Evolutionary conservation across 2,888 invertebrate species (phyloP).

Genomic region (Nomada goodeniana): DNA sequence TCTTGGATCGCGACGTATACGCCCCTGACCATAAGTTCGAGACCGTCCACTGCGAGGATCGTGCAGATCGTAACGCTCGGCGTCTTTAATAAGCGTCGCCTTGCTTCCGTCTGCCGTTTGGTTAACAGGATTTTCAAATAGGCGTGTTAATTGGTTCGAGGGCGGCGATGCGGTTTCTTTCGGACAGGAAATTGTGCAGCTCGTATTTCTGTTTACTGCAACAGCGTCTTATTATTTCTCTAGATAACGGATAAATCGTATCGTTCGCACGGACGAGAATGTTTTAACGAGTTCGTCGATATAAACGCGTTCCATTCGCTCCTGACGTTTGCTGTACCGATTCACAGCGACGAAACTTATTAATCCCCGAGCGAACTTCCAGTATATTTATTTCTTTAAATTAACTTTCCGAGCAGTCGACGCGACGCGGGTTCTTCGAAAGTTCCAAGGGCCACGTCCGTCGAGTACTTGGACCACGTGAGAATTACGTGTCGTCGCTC

Average conservation of each 20-base stretch:
- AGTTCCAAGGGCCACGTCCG: background rate
- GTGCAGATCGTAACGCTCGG: background rate
- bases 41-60: background rate
- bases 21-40: background rate
- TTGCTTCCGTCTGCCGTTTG: background rate
- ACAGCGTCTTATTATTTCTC: background rate
- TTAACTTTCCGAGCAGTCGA: constrained; percentile 16
- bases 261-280: background rate
- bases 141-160: too few relatives aligned
- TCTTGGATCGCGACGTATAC: background rate
- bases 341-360: constrained; percentile 26
- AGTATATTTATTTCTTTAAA: constrained; percentile 27
- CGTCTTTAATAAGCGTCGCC: constrained; percentile 5
- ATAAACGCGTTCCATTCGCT: constrained; percentile 21
- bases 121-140: too few relatives aligned
- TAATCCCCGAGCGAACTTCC: constrained; percentile 36
- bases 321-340: background rate
- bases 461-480: background rate
- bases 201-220: background rate
- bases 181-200: background rate
- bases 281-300: constrained; percentile 10
- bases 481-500: constrained; percentile 29
- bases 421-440: constrained; percentile 6
- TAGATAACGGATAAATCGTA: background rate
- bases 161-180: too few relatives aligned